A percentile compares a stretch with the other conserved stretches of the same genome.
These are phyloP conservation scores for Xenotilapia flavipinnis DNA, from an alignment of 2,113 vertebrate genomes.

Conservation along the genomic window DNA sequence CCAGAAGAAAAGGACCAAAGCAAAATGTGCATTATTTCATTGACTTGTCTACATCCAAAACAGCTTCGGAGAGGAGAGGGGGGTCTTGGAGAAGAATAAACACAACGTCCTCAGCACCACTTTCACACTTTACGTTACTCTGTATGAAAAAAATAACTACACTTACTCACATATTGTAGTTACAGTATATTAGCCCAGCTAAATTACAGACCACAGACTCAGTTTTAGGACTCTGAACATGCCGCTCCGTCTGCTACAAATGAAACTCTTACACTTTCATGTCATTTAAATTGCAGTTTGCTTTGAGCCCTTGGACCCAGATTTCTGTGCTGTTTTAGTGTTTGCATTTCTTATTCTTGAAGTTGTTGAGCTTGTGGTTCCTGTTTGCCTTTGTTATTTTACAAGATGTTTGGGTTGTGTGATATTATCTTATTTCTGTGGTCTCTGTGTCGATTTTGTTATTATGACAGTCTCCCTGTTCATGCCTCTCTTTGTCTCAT, in stretches of 20 bases:
- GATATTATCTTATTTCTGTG: accelerated
- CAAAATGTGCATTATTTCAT: background rate
- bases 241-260: accelerated
- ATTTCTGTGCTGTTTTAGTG: background rate
- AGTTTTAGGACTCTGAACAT: background rate
- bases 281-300: background rate
- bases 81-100: accelerated
- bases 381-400: background rate
- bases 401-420: background rate
- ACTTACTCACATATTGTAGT: background rate
- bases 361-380: background rate
- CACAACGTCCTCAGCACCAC: accelerated
- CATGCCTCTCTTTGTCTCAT: background rate
- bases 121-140: background rate
- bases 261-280: accelerated
- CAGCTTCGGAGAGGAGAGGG: background rate
- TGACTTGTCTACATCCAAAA: background rate
- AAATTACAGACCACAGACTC: accelerated
- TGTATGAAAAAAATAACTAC: background rate
- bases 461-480: background rate
- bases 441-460: accelerated
- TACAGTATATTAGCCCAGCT: background rate
- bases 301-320: accelerated
- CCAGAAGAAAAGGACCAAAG: accelerated
- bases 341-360: background rate